Percentiles rank a stretch among this genome's conserved stretches.
phyloP scores from a whole-genome alignment of 1,140 invertebrate species.

The Drosophila arizonae region DNA sequence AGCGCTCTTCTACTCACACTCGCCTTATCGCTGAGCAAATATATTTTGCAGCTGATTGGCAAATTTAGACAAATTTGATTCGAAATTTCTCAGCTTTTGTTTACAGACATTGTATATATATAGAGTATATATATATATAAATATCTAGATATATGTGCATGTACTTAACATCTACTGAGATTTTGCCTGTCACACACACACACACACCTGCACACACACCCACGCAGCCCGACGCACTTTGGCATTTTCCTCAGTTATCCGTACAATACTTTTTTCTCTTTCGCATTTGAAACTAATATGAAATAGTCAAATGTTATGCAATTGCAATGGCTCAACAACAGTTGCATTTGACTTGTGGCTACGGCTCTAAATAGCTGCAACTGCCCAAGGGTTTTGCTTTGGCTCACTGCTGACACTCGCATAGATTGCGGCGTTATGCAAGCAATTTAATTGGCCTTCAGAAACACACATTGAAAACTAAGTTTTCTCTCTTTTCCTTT shows the following conservation, averaged over 20 bases:
- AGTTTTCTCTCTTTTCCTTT: too few species aligned
- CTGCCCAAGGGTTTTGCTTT: neutral
- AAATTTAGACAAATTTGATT: conserved; percentile 49
- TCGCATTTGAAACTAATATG: conserved; percentile 9
- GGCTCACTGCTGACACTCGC: too few species aligned
- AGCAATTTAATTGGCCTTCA: too few species aligned
- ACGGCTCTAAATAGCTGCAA: neutral
- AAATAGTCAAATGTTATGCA: conserved; percentile 11
- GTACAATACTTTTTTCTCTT: neutral
- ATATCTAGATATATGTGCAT: conserved; percentile 11
- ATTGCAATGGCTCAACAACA: neutral
- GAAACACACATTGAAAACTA: too few species aligned
- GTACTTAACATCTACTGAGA: conserved; percentile 17
- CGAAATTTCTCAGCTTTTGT: conserved; percentile 9
- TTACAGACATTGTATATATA: neutral
- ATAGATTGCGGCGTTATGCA: too few species aligned
- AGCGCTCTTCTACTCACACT: too few species aligned
- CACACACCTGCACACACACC: neutral
- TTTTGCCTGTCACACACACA: conserved; percentile 1
- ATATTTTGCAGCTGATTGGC: conserved; percentile 34
- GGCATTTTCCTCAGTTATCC: neutral
- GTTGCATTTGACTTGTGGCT: neutral
- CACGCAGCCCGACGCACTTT: neutral
- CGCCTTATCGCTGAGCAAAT: neutral
- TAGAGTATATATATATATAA: neutral